These are phyloP conservation scores for Sarcoramphus papa DNA, from an alignment of 2,797 vertebrate species.

Conservation along the genomic window DNA sequence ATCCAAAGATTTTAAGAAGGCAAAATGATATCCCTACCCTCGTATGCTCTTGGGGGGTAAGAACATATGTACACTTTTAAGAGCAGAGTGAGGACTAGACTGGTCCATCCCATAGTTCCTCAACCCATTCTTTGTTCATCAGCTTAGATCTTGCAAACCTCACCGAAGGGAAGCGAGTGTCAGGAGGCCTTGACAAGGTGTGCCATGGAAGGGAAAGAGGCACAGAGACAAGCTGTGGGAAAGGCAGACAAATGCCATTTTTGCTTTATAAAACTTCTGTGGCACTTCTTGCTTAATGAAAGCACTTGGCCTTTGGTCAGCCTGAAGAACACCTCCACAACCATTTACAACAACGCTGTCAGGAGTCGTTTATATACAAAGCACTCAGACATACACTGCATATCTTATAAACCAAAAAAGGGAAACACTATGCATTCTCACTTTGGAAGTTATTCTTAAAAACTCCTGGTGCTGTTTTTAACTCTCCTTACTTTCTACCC, in stretches of 20 bases:
- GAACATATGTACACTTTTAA: not conserved
- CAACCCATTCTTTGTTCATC: not conserved
- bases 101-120: not conserved
- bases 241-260: not conserved
- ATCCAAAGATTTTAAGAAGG: not conserved
- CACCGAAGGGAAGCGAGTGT: not conserved
- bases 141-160: not conserved
- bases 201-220: not conserved
- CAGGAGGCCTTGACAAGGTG: not conserved
- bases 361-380: not conserved
- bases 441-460: not conserved
- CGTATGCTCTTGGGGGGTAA: rapidly evolving
- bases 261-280: not conserved
- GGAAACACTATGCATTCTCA: rapidly evolving
- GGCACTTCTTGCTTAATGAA: not conserved
- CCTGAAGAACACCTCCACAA: not conserved
- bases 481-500: not conserved
- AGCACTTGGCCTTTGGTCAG: not conserved
- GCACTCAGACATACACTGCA: not conserved
- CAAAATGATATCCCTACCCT: not conserved
- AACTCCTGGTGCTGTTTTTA: not conserved
- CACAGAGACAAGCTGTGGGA: not conserved
- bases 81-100: not conserved
- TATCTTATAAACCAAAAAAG: not conserved
- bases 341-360: not conserved